Evolutionary conservation across 2,888 invertebrate genomes (phyloP), one percentile per base, ranked within the genome.

Genomic region (Fragum whitleyi): DNA sequence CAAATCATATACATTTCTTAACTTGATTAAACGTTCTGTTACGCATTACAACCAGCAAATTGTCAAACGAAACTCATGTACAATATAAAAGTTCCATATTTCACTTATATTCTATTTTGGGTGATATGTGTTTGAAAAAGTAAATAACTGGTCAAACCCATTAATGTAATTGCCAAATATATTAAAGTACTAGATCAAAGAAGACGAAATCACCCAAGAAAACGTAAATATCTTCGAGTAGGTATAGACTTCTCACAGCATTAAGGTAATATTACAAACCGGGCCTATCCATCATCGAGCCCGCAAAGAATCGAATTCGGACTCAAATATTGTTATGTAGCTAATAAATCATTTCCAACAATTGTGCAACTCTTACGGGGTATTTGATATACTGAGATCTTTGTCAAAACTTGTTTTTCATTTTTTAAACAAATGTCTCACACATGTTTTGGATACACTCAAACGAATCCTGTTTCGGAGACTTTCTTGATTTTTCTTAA

Each of bases 181-280:
- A 36, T 36, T 36, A 36, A 36, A 36, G 32, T 36, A 36, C 32
- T 36, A 47, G 47, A 47, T 47, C 47, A 47, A 47, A 47, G 47
- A n/a, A 5, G 47, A 47, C 19, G 16, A n/a, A 19, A 19, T 47
- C n/a, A 47, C n/a, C n/a, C 2, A 47, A 47, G 47, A 47, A 47
- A 47, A 47, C 47, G 47, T 47, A 47, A 47, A 47, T 47, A 47
- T 47, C 47, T 47, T 14, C 19, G 47, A 47, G n/a, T 14, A 3
- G 47, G 47, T 47, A n/a, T n/a, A 47, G 47, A 47, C 47, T 9
- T 47, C 47, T 47, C 47, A 9, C 5, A 47, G 47, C 47, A 47
- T 47, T 47, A 47, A 47, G 47, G 47, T 47, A 19, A 47, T 47
- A 47, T 47, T 47, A 47, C 47, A 47, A 47, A n/a, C 47, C 47